Percentiles rank a stretch among this genome's conserved stretches.
Conservation (phyloP, 2,113 vertebrate species). For the Eubucco bourcierii region DNA sequence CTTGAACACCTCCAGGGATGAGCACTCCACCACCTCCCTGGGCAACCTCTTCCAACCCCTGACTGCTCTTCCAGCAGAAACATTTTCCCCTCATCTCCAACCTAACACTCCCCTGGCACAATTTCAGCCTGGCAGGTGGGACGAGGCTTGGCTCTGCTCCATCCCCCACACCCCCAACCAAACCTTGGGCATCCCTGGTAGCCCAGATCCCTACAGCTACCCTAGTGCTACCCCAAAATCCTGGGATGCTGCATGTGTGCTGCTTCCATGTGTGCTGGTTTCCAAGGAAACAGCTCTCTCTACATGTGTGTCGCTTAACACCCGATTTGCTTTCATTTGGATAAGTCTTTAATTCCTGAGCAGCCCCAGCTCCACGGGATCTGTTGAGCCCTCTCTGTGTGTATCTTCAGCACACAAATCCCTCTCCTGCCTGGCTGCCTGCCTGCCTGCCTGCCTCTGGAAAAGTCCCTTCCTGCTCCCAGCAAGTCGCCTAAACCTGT, state of each 20-base stretch:
- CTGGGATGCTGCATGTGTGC: conserved; percentile 44
- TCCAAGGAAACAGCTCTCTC: conserved; percentile 70
- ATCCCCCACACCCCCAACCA: neutral
- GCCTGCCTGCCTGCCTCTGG: conserved; percentile 6
- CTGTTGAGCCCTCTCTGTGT: neutral
- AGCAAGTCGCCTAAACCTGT: conserved; percentile 58
- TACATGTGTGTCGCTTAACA: conserved; percentile 73
- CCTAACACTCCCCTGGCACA: too few species aligned
- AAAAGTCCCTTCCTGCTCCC: conserved; percentile 25
- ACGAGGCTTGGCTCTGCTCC: neutral
- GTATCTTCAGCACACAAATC: conserved; percentile 24
- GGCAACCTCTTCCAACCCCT: too few species aligned
- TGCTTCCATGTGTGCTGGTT: conserved; percentile 57
- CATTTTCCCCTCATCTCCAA: too few species aligned
- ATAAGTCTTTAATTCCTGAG: conserved; percentile 66
- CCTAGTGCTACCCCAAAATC: neutral
- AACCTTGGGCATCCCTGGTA: neutral
- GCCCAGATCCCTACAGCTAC: neutral
- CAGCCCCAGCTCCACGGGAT: conserved; percentile 47
- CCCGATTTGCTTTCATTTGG: conserved; percentile 67
- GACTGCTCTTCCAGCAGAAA: too few species aligned
- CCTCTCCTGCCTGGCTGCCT: neutral
- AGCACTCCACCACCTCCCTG: too few species aligned
- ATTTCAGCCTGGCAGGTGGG: neutral
- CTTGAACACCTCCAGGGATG: too few species aligned